Conservation (phyloP, 2,113 vertebrate genomes). For the Copsychus sechellarum region DNA sequence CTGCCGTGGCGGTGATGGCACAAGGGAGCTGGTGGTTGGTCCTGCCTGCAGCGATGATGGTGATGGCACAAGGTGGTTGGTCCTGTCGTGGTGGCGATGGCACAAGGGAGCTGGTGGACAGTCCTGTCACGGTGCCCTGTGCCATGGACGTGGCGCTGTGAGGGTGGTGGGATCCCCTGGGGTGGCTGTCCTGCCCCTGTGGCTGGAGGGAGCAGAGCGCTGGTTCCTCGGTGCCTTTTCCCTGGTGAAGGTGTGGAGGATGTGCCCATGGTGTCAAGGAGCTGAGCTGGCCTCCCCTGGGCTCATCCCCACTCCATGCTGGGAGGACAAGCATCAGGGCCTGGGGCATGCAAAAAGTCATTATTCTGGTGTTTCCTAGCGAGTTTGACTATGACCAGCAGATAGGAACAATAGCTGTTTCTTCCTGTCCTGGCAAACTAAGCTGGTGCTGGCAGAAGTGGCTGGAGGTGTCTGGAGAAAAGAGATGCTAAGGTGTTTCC, state of each 20-base stretch:
- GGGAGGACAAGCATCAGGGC: neutral
- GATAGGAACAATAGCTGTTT: neutral
- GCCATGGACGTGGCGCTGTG: fast-evolving
- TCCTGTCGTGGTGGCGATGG: no score
- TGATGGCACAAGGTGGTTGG: no score
- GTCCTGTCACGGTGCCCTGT: neutral
- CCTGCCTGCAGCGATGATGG: no score
- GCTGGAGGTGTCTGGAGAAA: neutral
- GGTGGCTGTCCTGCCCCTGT: neutral
- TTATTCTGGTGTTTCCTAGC: neutral
- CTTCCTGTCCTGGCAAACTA: neutral
- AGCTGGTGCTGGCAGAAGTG: neutral
- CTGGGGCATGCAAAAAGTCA: neutral
- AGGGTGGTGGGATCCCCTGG: neutral
- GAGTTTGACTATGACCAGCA: neutral
- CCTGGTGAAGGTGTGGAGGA: neutral
- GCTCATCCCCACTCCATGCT: fast-evolving
- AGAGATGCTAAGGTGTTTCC: neutral
- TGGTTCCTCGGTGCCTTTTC: fast-evolving
- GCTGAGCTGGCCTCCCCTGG: neutral
- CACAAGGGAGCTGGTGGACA: no score
- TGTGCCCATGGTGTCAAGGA: fast-evolving
- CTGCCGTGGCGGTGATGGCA: neutral
- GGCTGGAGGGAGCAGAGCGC: fast-evolving
- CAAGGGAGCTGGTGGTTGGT: neutral